phyloP scores from a whole-genome alignment of 2,888 invertebrate genomes.

The Lagria hirta region DNA sequence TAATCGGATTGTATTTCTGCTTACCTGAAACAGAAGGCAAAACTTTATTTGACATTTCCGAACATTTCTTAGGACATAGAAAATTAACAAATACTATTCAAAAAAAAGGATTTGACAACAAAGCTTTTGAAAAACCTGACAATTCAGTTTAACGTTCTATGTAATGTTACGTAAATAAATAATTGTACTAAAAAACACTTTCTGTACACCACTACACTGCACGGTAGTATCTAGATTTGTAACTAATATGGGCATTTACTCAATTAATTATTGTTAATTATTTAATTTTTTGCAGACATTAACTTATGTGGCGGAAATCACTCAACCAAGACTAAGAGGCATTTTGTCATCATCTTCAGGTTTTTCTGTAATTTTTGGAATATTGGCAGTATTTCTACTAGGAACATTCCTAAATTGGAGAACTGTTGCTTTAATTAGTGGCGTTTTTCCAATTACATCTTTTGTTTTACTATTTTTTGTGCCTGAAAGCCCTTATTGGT shows the following conservation, averaged over 20 bases:
- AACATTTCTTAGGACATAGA: constrained; percentile 65
- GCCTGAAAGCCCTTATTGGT: constrained; percentile 80
- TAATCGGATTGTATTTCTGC: constrained; percentile 65
- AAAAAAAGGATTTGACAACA: constrained; percentile 37
- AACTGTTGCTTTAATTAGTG: constrained; percentile 66
- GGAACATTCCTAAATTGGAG: constrained; percentile 73
- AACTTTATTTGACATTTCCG: constrained; percentile 69
- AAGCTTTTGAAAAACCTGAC: constrained; percentile 23
- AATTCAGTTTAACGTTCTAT: too few relatives aligned
- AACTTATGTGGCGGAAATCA: constrained; percentile 77
- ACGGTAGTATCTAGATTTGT: constrained; percentile 18
- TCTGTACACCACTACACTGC: too few relatives aligned
- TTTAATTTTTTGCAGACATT: constrained; percentile 57
- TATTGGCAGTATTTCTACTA: constrained; percentile 71
- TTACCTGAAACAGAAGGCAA: constrained; percentile 84
- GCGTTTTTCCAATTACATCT: constrained; percentile 63
- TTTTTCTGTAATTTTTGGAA: constrained; percentile 69
- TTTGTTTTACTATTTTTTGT: constrained; percentile 67
- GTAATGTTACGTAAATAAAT: not conserved
- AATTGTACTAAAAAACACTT: too few relatives aligned
- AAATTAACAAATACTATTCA: constrained; percentile 57
- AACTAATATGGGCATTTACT: constrained; percentile 12
- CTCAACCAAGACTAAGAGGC: constrained; percentile 72
- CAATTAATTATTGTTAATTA: constrained; percentile 8
- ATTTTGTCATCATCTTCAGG: constrained; percentile 69